Evolutionary conservation across 1,140 invertebrate species (phyloP), one percentile per base, ranked within the genome.

Genomic region (Bombus superbus): DNA sequence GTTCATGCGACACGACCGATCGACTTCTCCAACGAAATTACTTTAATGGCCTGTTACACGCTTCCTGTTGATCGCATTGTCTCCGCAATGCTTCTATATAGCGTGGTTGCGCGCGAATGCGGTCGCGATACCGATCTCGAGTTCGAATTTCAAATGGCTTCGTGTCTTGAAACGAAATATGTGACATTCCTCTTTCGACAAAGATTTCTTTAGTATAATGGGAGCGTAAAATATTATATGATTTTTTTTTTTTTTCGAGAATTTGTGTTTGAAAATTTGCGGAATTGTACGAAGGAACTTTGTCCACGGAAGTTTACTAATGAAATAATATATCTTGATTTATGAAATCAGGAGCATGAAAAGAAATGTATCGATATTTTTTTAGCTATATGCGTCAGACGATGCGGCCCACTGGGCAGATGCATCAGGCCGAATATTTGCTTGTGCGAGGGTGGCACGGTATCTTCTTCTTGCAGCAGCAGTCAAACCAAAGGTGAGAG

Each of bases 371-470:
- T 42, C 10, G 6, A 32, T 25, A 22, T 32, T 1, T 75, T 96
- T 96, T 47, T 94, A 98, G 98, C 98, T n/a, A 95, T 98, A 69
- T 98, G 98, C 92, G 94, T 96, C 18, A 96, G 97, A 90, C 96
- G 97, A 72, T 98, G 98, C 94, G 97, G 96, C 0, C 95, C 95
- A 47, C 92, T 96, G 53, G 98, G 98, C 44, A 96, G 96, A 75
- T 98, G 98, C 92, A 96, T 98, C 62, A 97, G 97, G 89, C 98
- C 98, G 3, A 98, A 98, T 94, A 95, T 98, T 83, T 98, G 98
- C 94, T 94, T 97, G 32, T 98, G 98, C 92, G 96, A 97, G 11
- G 96, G 96, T 62, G 97, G 97, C 38, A 92, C 95, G 0, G 95
- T 97, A 64, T 95, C 96, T 62, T 94, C 96, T 9, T 94, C 95